phyloP scores from a whole-genome alignment of 2,888 invertebrate species.

The Incurvaria masculella region DNA sequence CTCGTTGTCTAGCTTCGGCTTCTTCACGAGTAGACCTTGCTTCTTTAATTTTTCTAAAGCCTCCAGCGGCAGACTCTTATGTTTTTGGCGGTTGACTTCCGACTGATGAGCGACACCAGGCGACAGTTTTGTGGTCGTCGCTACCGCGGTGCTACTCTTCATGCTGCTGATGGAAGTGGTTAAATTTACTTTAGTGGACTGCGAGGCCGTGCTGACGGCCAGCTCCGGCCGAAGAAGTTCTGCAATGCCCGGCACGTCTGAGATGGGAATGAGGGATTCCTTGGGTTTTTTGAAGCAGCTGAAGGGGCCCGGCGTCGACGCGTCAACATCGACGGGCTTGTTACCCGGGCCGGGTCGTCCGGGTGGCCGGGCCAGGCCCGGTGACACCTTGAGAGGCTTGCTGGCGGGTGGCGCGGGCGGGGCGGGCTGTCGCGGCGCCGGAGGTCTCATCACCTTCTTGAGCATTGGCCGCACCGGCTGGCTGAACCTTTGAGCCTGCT shows the following conservation, averaged over 20 bases:
- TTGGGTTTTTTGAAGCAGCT: slow-evolving; percentile 46
- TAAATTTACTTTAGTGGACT: no score
- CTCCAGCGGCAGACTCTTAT: not conserved
- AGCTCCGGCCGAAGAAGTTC: slow-evolving; percentile 20
- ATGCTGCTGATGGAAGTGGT: no score
- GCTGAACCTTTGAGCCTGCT: no score
- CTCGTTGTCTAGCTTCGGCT: slow-evolving; percentile 34
- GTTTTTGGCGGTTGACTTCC: not conserved
- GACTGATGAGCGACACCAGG: not conserved
- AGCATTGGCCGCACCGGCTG: no score
- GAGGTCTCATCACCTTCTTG: no score
- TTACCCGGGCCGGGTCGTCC: not conserved
- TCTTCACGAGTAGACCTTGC: slow-evolving; percentile 44
- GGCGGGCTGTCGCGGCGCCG: no score
- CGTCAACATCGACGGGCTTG: slow-evolving; percentile 9
- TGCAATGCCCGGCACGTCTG: slow-evolving; percentile 15
- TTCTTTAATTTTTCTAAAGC: slow-evolving; percentile 38
- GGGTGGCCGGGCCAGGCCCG: not conserved
- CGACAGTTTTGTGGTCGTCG: not conserved
- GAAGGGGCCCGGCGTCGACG: slow-evolving; percentile 30
- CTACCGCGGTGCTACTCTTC: not conserved
- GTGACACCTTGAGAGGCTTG: not conserved
- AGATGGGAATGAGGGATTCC: slow-evolving; percentile 31
- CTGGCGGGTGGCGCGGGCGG: not conserved
- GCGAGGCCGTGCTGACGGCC: slow-evolving; percentile 12